A percentile compares a stretch with the other conserved stretches of the same genome.
Evolutionary conservation across 2,888 invertebrate species (phyloP).

Genomic region (Synanthedon vespiformis): DNA sequence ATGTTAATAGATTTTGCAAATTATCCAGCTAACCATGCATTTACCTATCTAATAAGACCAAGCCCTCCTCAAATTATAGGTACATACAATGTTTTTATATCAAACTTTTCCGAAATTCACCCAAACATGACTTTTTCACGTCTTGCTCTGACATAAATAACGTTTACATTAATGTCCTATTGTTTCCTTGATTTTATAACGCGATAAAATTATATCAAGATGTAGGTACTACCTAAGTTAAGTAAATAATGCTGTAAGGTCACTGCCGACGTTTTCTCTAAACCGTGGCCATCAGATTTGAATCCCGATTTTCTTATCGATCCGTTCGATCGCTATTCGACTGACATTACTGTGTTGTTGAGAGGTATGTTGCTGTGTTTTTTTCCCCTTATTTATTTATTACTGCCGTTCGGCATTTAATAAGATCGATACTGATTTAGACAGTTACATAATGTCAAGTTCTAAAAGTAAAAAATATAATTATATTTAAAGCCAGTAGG

Average conservation of each 20-base stretch:
- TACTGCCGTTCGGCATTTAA: too few relatives aligned
- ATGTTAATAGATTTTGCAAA: too few relatives aligned
- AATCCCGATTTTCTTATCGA: constrained; percentile 47
- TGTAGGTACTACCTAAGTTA: constrained; percentile 31
- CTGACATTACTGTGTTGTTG: constrained; percentile 35
- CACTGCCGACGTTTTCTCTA: constrained; percentile 42
- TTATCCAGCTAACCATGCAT: too few relatives aligned
- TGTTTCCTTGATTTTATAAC: constrained; percentile 58
- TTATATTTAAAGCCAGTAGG: too few relatives aligned
- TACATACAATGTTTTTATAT: background rate
- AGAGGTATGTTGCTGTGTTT: constrained; percentile 9
- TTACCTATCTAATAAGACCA: background rate
- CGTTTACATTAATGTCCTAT: constrained; percentile 60
- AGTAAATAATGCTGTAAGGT: constrained; percentile 41
- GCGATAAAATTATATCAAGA: constrained; percentile 59
- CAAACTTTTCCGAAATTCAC: constrained; percentile 1
- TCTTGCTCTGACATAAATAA: constrained; percentile 38
- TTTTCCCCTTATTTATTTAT: too few relatives aligned
- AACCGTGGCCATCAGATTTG: constrained; percentile 44
- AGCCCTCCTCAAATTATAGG: background rate
- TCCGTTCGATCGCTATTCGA: constrained; percentile 41
- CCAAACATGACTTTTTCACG: constrained; percentile 39
- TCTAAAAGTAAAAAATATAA: too few relatives aligned
- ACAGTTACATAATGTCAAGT: too few relatives aligned
- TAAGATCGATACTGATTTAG: too few relatives aligned